phyloP scores from a whole-genome alignment of 2,797 vertebrate species.

The Pelochelys cantorii region DNA sequence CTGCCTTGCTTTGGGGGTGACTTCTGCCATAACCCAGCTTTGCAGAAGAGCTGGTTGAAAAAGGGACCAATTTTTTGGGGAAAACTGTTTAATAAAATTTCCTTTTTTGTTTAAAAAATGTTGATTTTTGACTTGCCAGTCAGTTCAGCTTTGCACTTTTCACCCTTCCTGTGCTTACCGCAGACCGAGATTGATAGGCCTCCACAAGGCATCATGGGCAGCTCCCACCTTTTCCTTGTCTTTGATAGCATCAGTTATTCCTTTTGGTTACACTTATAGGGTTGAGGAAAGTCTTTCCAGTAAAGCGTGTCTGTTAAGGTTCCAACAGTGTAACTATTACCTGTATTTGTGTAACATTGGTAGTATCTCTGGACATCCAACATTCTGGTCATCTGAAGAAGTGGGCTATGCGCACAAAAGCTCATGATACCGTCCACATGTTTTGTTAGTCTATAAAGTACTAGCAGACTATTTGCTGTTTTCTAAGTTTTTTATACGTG shows the following conservation, averaged over 20 bases:
- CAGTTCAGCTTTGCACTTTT: not conserved
- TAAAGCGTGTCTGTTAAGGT: not conserved
- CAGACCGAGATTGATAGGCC: not conserved
- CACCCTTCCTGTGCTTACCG: not conserved
- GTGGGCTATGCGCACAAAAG: too few species aligned
- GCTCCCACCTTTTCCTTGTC: not conserved
- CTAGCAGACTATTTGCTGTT: too few species aligned
- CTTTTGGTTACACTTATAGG: not conserved
- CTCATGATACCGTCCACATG: too few species aligned
- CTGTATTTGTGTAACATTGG: not conserved
- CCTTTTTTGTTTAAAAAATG: not conserved
- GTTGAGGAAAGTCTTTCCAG: not conserved
- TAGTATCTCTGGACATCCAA: not conserved
- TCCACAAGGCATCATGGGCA: not conserved
- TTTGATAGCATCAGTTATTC: not conserved
- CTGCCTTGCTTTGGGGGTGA: not conserved
- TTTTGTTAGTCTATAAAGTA: too few species aligned
- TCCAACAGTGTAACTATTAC: not conserved
- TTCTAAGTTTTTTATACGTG: not conserved
- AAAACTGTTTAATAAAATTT: not conserved
- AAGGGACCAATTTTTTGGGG: accelerated
- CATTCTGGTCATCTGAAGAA: too few species aligned
- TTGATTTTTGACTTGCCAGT: not conserved
- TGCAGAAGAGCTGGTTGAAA: not conserved
- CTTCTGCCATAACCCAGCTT: not conserved